Conservation (phyloP, 1,140 invertebrate species). For the Neelides sp. region DNA sequence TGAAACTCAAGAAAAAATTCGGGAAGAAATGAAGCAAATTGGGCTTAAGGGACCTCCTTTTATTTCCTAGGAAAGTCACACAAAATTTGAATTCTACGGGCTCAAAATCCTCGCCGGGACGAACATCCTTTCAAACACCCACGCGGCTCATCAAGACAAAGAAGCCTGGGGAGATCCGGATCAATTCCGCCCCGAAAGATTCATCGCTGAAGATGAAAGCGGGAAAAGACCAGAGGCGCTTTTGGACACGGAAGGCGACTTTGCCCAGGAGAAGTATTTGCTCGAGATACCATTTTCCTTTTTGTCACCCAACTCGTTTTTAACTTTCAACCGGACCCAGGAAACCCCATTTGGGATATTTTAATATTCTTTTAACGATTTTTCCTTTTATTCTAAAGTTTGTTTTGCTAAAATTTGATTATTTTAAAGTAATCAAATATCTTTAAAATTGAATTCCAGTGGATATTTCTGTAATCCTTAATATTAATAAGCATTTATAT, state of each 20-base stretch:
- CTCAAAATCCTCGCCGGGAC: conserved; percentile 34
- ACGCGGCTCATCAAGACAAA: conserved; percentile 32
- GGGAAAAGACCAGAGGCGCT: conserved; percentile 8
- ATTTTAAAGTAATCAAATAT: no score
- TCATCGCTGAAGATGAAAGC: conserved; percentile 32
- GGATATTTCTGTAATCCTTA: no score
- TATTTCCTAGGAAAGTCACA: conserved; percentile 36
- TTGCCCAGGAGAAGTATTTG: conserved; percentile 71
- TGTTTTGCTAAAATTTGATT: no score
- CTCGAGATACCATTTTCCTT: conserved; percentile 69
- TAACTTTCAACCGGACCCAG: conserved; percentile 53
- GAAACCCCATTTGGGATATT: no score
- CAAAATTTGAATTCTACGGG: conserved; percentile 21
- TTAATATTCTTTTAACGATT: no score
- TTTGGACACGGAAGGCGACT: conserved; percentile 51
- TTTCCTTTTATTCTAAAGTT: no score
- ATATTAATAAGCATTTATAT: no score
- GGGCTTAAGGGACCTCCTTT: conserved; percentile 36
- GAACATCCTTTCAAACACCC: conserved; percentile 35
- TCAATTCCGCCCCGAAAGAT: conserved; percentile 35
- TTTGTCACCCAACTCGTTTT: conserved; percentile 65
- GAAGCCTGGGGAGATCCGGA: conserved; percentile 33
- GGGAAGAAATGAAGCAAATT: conserved; percentile 49
- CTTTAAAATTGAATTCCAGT: no score
- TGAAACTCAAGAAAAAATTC: conserved; percentile 52